Percentiles rank a stretch among this genome's conserved stretches.
Conservation (phyloP, 2,113 vertebrate genomes). For the Aldabrachelys gigantea region DNA sequence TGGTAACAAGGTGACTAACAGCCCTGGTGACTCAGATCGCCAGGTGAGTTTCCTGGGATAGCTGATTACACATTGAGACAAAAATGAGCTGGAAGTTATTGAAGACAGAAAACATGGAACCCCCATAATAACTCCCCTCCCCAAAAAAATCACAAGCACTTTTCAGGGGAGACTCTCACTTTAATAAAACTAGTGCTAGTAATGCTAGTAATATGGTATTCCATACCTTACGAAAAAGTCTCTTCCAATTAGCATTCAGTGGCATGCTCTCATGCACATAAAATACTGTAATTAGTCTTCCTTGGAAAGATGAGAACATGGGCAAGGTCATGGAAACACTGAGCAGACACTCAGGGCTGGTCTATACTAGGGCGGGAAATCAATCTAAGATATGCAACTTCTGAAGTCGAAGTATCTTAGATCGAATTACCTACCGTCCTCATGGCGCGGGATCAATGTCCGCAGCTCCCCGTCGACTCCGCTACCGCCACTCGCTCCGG, state of each 20-base stretch:
- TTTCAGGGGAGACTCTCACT: conserved; percentile 15
- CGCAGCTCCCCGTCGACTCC: too few species aligned
- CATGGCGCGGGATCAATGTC: too few species aligned
- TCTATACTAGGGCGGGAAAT: too few species aligned
- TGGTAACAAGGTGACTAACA: neutral
- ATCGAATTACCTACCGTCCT: too few species aligned
- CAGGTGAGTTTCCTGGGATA: conserved; percentile 15
- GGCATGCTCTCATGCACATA: neutral
- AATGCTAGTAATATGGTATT: conserved; percentile 14
- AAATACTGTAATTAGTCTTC: neutral
- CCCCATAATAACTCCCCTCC: neutral
- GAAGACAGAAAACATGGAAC: conserved; percentile 19
- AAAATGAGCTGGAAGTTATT: conserved; percentile 15
- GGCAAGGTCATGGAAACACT: neutral
- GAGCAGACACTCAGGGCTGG: neutral
- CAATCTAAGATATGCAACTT: too few species aligned
- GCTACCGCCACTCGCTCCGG: too few species aligned
- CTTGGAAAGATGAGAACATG: neutral
- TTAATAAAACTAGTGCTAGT: neutral
- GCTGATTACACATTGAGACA: conserved; percentile 37
- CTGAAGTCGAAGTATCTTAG: too few species aligned
- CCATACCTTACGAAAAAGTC: neutral
- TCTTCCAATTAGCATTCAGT: neutral
- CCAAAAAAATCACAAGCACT: neutral
- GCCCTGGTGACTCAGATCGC: neutral